Percentiles rank a stretch among this genome's conserved stretches.
These are phyloP conservation scores for Leucoraja erinaceus DNA, from an alignment of 2,113 vertebrate genomes.

Conservation along the genomic window DNA sequence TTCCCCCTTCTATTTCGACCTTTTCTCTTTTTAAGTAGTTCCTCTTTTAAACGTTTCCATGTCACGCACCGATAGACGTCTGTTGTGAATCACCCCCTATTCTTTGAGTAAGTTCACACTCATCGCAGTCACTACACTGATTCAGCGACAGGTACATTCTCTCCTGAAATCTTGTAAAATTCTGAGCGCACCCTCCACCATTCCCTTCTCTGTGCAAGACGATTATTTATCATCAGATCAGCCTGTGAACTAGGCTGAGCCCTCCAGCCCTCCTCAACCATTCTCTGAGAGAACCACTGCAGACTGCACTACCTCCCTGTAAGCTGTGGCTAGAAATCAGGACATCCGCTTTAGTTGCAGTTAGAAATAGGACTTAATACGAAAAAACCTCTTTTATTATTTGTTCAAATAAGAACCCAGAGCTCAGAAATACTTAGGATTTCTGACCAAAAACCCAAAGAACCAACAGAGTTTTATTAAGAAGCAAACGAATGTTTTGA, in stretches of 20 bases:
- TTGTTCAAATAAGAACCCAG: neutral
- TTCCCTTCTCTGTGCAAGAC: neutral
- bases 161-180: neutral
- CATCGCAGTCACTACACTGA: neutral
- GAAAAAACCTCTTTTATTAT: neutral
- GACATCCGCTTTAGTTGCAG: neutral
- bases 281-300: neutral
- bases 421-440: constrained; percentile 4
- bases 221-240: neutral
- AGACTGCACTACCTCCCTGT: neutral
- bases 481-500: constrained; percentile 9
- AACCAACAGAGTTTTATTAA: constrained; percentile 6
- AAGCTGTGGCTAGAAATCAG: neutral
- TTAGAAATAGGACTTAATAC: neutral
- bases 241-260: neutral
- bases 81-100: neutral
- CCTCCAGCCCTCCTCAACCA: neutral
- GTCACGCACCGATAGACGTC: neutral
- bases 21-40: neutral
- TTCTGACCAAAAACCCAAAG: constrained; percentile 21
- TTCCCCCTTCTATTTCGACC: neutral
- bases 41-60: neutral
- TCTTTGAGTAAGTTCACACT: neutral
- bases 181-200: neutral
- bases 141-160: neutral